These are phyloP conservation scores for Congeria kusceri DNA, from an alignment of 2,888 invertebrate genomes.

Conservation along the genomic window DNA sequence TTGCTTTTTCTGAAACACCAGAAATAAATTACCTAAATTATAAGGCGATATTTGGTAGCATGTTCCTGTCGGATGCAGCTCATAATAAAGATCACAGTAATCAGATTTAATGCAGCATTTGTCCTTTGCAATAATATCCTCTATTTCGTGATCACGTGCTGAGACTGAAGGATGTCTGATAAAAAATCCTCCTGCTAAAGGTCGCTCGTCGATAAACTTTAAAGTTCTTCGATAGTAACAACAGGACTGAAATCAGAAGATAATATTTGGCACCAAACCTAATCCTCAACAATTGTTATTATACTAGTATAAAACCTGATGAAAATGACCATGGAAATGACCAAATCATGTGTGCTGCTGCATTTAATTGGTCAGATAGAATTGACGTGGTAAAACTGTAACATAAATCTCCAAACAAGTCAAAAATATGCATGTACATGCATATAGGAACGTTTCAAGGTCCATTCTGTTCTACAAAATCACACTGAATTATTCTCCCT, in stretches of 20 bases:
- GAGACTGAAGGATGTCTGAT: conserved; percentile 7
- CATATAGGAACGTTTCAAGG: no score
- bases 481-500: no score
- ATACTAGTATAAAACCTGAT: no score
- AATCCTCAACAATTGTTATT: no score
- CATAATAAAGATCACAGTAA: conserved; percentile 28
- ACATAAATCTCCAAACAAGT: no score
- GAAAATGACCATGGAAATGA: no score
- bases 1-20: neutral
- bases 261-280: neutral
- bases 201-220: conserved; percentile 12
- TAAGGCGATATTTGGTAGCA: conserved; percentile 15
- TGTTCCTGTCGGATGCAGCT: conserved; percentile 23
- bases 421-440: no score
- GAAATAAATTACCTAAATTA: neutral
- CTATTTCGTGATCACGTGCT: conserved; percentile 1
- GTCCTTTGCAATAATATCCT: conserved; percentile 11
- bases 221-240: conserved; percentile 28
- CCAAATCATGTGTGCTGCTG: no score
- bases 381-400: no score
- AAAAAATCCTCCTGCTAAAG: conserved; percentile 24
- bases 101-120: conserved; percentile 22
- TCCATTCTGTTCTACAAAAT: no score
- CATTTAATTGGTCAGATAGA: no score
- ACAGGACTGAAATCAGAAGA: conserved; percentile 30